A percentile compares a stretch with the other conserved stretches of the same genome.
Evolutionary conservation across 2,888 invertebrate species (phyloP).

Genomic region (Parelbella ahira): DNA sequence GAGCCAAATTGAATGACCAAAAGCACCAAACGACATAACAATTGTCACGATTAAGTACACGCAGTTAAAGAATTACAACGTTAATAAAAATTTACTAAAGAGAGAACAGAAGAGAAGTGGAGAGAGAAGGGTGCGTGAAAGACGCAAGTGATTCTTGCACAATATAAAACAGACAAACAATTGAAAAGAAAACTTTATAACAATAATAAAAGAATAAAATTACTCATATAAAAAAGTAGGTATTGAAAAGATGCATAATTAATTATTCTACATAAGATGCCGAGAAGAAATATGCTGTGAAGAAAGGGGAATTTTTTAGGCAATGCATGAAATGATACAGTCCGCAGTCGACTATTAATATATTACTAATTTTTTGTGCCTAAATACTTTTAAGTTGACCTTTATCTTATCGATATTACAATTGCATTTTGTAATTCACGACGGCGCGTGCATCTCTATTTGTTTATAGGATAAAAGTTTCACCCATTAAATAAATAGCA

Average conservation of each 20-base stretch:
- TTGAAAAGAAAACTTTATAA: too few species aligned
- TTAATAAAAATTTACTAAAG: constrained; percentile 1
- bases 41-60: background rate
- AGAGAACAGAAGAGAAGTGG: constrained; percentile 11
- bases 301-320: constrained; percentile 20
- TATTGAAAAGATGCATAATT: background rate
- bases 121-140: background rate
- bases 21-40: constrained; percentile 13
- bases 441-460: background rate
- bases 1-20: background rate
- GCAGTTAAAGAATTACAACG: background rate
- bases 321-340: constrained; percentile 19
- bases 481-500: too few species aligned
- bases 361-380: constrained; percentile 1
- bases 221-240: background rate
- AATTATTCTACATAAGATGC: constrained; percentile 17
- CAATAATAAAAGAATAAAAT: background rate
- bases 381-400: too few species aligned
- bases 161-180: too few species aligned
- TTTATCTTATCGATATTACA: too few species aligned
- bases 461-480: too few species aligned
- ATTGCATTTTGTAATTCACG: background rate
- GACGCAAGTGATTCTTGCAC: too few species aligned
- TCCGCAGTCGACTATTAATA: constrained; percentile 6
- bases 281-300: constrained; percentile 34